phyloP scores from a whole-genome alignment of 2,888 invertebrate genomes.

The Polydrusus cervinus region DNA sequence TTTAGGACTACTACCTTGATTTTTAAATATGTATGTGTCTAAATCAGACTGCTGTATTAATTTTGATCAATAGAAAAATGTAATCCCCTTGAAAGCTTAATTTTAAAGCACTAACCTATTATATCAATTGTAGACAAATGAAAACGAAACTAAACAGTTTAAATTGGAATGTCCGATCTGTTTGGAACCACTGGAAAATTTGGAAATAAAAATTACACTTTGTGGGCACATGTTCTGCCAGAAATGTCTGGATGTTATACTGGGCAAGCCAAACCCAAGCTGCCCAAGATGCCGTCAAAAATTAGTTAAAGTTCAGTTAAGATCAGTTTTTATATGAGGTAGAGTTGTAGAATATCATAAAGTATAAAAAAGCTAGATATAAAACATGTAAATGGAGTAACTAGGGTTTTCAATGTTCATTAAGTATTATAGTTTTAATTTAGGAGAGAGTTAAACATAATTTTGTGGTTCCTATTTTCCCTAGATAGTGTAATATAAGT shows the following conservation, averaged over 20 bases:
- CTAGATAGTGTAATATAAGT: too few relatives aligned
- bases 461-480: too few relatives aligned
- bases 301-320: background rate
- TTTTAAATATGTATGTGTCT: too few relatives aligned
- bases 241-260: conserved; percentile 1
- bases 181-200: conserved; percentile 3
- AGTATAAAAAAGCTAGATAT: too few relatives aligned
- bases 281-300: conserved; percentile 19
- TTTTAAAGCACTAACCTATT: too few relatives aligned
- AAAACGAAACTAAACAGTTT: background rate
- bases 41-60: too few relatives aligned
- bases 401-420: background rate
- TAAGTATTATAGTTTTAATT: background rate
- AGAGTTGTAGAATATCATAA: too few relatives aligned
- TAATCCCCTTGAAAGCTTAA: too few relatives aligned
- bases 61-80: too few relatives aligned
- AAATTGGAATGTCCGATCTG: conserved; percentile 18
- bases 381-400: too few relatives aligned
- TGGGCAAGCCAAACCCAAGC: background rate
- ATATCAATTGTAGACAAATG: background rate
- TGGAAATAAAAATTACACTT: background rate
- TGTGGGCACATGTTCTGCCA: conserved; percentile 26
- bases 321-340: background rate
- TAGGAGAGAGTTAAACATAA: too few relatives aligned
- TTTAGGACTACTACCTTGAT: too few relatives aligned